Evolutionary conservation across 2,888 invertebrate species (phyloP), one percentile per base, ranked within the genome.

Genomic region (Iselma pallidipennis): DNA sequence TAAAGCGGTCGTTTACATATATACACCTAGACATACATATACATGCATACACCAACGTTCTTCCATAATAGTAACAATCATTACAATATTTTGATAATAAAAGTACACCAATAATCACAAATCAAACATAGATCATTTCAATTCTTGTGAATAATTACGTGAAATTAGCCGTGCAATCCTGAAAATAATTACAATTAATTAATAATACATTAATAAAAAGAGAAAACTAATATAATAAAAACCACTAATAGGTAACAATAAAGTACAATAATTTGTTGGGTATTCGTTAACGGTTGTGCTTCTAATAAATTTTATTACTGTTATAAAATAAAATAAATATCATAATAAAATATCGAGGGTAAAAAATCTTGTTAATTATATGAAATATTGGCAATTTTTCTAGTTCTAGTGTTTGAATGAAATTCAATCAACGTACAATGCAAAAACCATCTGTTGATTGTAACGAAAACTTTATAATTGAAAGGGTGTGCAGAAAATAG

Each of bases 1-100:
- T 57, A 68, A 56, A 68, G 68, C 77, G 76, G 76, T 67, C 62
- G 68, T 66, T 12, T 2, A 45, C 45, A 55, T 28, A 49, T 25
- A 25, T 48, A 31, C n/a, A 23, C 19, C 10, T 23, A 23, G 12
- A 45, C 2, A 33, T 23, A 42, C 10, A 42, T 42, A 12, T 4
- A 45, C 4, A 45, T 10, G 6, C n/a, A 33, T 66, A 67, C 66
- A 62, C 65, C 65, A 60, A 55, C 60, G 70, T 68, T 71, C 73
- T 72, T 72, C 73, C 73, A 72, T 45, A 23, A 23, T 23, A 12
- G 61, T 61, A 69, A 66, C 59, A 60, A 65, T 63, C 67, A 65
- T 65, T 62, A n/a, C 62, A 60, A 50, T 60, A 62, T 59, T 63
- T 56, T 42, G 16, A 42, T 42, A 42, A 19, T 19, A 37, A 7